phyloP scores from a whole-genome alignment of 2,797 vertebrate species.

The Darevskia mixta region DNA sequence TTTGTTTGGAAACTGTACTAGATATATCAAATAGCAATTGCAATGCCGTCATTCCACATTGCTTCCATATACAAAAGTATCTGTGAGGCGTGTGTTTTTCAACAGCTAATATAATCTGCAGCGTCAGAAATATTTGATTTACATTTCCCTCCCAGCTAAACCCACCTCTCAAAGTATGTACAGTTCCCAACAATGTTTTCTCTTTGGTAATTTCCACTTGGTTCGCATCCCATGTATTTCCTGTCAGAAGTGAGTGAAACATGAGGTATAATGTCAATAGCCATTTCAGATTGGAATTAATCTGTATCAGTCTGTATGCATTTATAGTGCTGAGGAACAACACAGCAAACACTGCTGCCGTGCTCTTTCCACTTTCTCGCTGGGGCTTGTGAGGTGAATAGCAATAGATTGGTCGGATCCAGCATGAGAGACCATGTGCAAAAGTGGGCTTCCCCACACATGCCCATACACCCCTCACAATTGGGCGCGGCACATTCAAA shows the following conservation, averaged over 20 bases:
- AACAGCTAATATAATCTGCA: constrained; percentile 71
- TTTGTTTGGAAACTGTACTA: constrained; percentile 71
- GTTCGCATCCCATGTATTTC: constrained; percentile 53
- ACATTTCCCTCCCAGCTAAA: constrained; percentile 42
- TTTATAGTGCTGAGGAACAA: constrained; percentile 36
- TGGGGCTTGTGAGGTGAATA: neutral
- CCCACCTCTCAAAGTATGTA: constrained; percentile 61
- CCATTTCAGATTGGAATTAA: constrained; percentile 66
- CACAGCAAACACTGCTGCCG: neutral
- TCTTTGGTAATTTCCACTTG: constrained; percentile 63
- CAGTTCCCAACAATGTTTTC: constrained; percentile 63
- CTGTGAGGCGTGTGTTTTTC: constrained; percentile 74
- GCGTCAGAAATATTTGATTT: constrained; percentile 65
- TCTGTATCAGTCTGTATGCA: constrained; percentile 68
- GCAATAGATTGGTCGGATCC: neutral
- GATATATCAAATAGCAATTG: constrained; percentile 68
- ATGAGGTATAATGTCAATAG: constrained; percentile 56
- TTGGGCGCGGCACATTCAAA: neutral
- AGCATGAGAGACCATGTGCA: neutral
- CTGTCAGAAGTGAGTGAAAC: constrained; percentile 63
- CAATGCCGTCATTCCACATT: constrained; percentile 61
- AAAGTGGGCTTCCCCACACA: neutral
- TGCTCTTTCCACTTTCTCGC: neutral
- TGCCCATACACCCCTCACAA: neutral
- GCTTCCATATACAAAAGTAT: constrained; percentile 66